Evolutionary conservation across 2,113 vertebrate species (phyloP).

Genomic region (Thymallus thymallus): DNA sequence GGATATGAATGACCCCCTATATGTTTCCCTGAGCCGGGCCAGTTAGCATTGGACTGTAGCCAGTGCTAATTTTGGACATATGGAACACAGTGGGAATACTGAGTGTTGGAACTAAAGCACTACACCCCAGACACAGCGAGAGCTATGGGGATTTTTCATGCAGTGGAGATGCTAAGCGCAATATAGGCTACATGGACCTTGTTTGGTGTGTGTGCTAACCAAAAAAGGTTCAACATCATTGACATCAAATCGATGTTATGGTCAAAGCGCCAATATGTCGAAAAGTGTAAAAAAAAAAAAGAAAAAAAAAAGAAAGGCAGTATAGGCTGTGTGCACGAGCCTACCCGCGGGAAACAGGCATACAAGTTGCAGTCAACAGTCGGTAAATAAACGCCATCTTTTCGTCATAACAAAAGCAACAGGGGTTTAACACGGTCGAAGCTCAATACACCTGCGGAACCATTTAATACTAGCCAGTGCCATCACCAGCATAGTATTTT

Average conservation of each 20-base stretch:
- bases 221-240: slow-evolving; percentile 25
- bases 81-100: slow-evolving; percentile 46
- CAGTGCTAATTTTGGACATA: slow-evolving; percentile 50
- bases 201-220: slow-evolving; percentile 41
- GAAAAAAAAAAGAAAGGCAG: slow-evolving; percentile 44
- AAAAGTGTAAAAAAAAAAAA: slow-evolving; percentile 46
- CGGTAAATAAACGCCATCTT: slow-evolving; percentile 77
- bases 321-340: slow-evolving; percentile 28
- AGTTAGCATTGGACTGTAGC: slow-evolving; percentile 45
- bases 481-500: slow-evolving; percentile 32
- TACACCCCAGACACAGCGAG: slow-evolving; percentile 45
- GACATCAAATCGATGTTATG: slow-evolving; percentile 37
- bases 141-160: slow-evolving; percentile 36
- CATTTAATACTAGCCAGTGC: slow-evolving; percentile 39
- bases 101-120: slow-evolving; percentile 35
- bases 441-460: slow-evolving; percentile 35
- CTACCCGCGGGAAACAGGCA: slow-evolving; percentile 34
- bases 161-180: slow-evolving; percentile 29
- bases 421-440: slow-evolving; percentile 50
- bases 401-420: slow-evolving; percentile 72
- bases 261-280: slow-evolving; percentile 41
- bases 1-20: slow-evolving; percentile 47
- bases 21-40: slow-evolving; percentile 52
- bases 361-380: slow-evolving; percentile 54
- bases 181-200: slow-evolving; percentile 8